Evolutionary conservation across 2,113 vertebrate species (phyloP).

Genomic region (Trinectes maculatus): DNA sequence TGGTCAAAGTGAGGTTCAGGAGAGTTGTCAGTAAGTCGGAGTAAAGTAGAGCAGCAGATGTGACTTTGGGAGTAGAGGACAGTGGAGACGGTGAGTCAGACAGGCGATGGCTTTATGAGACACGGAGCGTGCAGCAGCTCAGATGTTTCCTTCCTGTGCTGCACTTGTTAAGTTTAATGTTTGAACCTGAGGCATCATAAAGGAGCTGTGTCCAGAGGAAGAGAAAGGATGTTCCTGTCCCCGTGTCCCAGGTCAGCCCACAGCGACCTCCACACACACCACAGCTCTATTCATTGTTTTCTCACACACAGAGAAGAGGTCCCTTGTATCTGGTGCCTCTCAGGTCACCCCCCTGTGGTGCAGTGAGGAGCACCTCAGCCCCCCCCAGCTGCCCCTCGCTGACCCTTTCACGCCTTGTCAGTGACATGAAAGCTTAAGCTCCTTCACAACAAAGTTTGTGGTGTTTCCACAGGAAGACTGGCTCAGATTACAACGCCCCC

Average conservation of each 20-base stretch:
- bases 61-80: background rate
- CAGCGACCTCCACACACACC: slow-evolving; percentile 37
- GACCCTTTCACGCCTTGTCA: slow-evolving; percentile 61
- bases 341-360: slow-evolving; percentile 37
- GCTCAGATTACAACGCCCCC: slow-evolving; percentile 63
- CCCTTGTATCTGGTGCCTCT: slow-evolving; percentile 35
- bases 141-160: slow-evolving; percentile 7
- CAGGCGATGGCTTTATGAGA: background rate
- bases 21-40: too few relatives aligned
- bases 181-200: slow-evolving; percentile 37
- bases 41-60: too few relatives aligned
- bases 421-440: slow-evolving; percentile 72
- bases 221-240: slow-evolving; percentile 21
- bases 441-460: slow-evolving; percentile 56
- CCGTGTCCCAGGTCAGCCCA: slow-evolving; percentile 35
- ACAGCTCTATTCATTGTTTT: slow-evolving; percentile 29
- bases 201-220: slow-evolving; percentile 16
- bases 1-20: too few relatives aligned
- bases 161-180: slow-evolving; percentile 30
- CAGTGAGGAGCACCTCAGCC: slow-evolving; percentile 33
- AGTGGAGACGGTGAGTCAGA: background rate
- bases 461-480: slow-evolving; percentile 68
- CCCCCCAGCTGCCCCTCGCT: slow-evolving; percentile 32
- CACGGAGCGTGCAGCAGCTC: background rate
- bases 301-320: slow-evolving; percentile 18